Base-by-base conservation (phyloP, 2,888 invertebrate genomes). In the Agelastica alni region DNA sequence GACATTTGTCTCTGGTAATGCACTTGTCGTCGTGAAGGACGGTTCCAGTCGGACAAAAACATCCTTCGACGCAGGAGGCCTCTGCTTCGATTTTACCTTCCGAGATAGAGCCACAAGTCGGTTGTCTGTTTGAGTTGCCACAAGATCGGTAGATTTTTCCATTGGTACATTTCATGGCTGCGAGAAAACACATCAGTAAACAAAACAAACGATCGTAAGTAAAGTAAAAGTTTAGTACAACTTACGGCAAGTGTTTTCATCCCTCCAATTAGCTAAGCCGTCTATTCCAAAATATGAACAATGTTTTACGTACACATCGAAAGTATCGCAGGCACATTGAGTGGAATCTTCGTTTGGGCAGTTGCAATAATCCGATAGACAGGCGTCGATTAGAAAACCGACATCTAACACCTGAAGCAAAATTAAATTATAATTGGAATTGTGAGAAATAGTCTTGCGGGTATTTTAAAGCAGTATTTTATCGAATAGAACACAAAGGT, bases 171-270 rank as follows among this genome's bases (percentile, higher is more conserved):
- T 80, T 78, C 77, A 93, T 85, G 4, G 92, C 94, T 94, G 71
- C n/a, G 74, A 32, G 32, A 4, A 32, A 9, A 4, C 5, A 44
- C 14, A 43, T 17, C 45, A 53, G 41, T n/a, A 39, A 12, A 7
- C 13, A 34, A 31, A 37, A 32, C 3, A 7, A 22, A 22, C 22
- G 4, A 7, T 22, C 4, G 22, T 4, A 5, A 22, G 22, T 22
- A 22, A 22, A 22, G 22, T 22, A 5, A n/a, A n/a, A n/a, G n/a
- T n/a, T n/a, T n/a, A n/a, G n/a, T n/a, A n/a, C n/a, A n/a, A 85
- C 91, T 87, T 79, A 94, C 94, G 91, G 71, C 95, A 95, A 37
- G 87, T 84, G 5, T 86, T 82, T n/a, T 83, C 77, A 66, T 87
- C 87, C 43, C 95, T 82, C 95, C 94, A 95, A 32, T 82, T 82